These are phyloP conservation scores for Lissonota sp. DNA, from an alignment of 2,888 invertebrate species.

Conservation along the genomic window DNA sequence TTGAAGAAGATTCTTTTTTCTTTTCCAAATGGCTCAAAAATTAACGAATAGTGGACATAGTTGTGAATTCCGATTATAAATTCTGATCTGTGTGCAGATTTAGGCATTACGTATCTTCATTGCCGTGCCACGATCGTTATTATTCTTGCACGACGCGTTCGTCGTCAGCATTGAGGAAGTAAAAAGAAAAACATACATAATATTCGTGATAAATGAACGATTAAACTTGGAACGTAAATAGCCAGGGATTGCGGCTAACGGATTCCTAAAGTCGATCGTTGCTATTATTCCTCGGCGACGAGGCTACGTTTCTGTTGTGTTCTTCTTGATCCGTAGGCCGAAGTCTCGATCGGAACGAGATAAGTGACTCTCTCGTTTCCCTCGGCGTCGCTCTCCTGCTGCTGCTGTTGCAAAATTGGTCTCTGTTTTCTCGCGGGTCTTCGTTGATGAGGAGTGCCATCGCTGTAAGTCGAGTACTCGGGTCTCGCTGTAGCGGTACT, in stretches of 20 bases:
- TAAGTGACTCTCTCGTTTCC: conserved; percentile 78
- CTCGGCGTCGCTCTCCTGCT: conserved; percentile 69
- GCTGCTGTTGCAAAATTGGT: conserved; percentile 72
- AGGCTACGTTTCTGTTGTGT: conserved; percentile 59
- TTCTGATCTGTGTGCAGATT: too few species aligned
- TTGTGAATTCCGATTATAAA: neutral
- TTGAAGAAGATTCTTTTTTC: conserved; percentile 3
- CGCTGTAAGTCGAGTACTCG: conserved; percentile 78
- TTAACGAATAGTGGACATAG: neutral
- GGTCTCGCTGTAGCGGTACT: conserved; percentile 72
- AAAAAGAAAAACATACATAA: conserved; percentile 7
- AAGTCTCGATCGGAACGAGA: conserved; percentile 77
- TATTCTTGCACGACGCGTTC: conserved; percentile 6
- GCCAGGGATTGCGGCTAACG: conserved; percentile 32
- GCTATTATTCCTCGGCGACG: conserved; percentile 61
- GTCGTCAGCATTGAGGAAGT: conserved; percentile 5
- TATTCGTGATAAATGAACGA: conserved; percentile 43
- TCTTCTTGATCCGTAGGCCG: conserved; percentile 76
- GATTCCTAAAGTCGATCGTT: conserved; percentile 6
- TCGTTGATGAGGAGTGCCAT: conserved; percentile 73
- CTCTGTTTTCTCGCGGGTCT: conserved; percentile 76
- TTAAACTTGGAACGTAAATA: conserved; percentile 55
- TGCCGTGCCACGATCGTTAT: neutral
- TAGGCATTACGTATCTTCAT: too few species aligned
- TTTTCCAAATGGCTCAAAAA: neutral